Conservation (phyloP, 2,888 invertebrate species). For the Papilio demoleus region DNA sequence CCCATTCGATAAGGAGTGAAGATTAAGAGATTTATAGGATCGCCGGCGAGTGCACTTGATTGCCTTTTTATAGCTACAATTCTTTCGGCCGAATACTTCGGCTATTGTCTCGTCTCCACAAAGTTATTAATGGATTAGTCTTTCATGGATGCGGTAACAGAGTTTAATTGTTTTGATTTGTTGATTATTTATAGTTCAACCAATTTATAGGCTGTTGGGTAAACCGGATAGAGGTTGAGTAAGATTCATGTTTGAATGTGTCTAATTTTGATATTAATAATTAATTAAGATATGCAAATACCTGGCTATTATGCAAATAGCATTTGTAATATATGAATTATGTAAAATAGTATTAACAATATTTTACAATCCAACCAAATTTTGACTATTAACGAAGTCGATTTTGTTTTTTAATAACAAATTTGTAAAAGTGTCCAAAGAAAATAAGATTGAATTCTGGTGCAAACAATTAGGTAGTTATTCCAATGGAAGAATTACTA, state of each 20-base stretch:
- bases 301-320: not conserved
- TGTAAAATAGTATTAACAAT: not conserved
- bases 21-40: constrained; percentile 71
- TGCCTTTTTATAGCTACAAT: constrained; percentile 65
- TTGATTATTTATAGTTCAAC: not conserved
- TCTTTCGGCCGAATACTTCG: constrained; percentile 40
- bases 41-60: constrained; percentile 54
- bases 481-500: too few species aligned
- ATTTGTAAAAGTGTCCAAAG: not conserved
- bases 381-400: not conserved
- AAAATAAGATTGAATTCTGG: not conserved
- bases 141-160: constrained; percentile 14
- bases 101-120: constrained; percentile 52
- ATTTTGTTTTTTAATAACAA: not conserved
- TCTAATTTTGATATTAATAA: not conserved
- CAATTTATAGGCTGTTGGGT: too few species aligned
- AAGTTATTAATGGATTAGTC: constrained; percentile 49
- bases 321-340: constrained; percentile 9
- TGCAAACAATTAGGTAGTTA: too few species aligned
- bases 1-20: constrained; percentile 68
- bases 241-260: not conserved
- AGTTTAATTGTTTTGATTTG: constrained; percentile 5
- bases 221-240: not conserved
- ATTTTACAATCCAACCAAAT: not conserved
- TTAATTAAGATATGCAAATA: not conserved